Evolutionary conservation across 2,888 invertebrate species (phyloP).

Genomic region (Disparrhopalites patrizii): DNA sequence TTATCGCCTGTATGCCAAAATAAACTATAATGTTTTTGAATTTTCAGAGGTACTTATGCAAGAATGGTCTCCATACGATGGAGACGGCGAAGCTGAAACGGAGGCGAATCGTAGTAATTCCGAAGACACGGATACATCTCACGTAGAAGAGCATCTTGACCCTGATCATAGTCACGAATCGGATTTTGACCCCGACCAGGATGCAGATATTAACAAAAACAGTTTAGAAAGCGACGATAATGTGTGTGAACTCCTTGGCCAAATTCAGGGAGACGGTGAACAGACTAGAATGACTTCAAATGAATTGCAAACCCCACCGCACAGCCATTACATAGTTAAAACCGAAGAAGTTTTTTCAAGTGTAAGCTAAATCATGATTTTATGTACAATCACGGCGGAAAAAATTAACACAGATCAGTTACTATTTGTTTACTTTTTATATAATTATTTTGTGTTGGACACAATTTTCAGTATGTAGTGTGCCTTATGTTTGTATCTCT

Average conservation of each 20-base stretch:
- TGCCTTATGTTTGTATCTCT: no score
- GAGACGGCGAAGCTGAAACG: conserved; percentile 26
- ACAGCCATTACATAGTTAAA: conserved; percentile 31
- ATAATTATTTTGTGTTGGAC: not conserved
- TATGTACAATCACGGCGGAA: not conserved
- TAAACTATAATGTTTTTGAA: no score
- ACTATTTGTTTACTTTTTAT: not conserved
- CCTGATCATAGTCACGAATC: conserved; percentile 21
- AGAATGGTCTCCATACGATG: conserved; percentile 28
- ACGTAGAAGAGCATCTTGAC: conserved; percentile 45
- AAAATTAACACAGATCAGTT: no score
- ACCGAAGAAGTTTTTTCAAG: conserved; percentile 41
- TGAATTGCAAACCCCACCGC: conserved; percentile 18
- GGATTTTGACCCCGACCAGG: conserved; percentile 18
- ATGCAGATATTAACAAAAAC: conserved; percentile 12
- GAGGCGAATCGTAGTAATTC: conserved; percentile 36
- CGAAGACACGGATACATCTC: conserved; percentile 46
- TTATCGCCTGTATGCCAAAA: no score
- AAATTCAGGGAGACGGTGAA: conserved; percentile 13
- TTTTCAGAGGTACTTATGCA: conserved; percentile 21
- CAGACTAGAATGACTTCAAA: not conserved
- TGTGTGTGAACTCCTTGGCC: conserved; percentile 1
- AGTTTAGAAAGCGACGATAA: conserved; percentile 17
- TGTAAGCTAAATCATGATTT: conserved; percentile 26
- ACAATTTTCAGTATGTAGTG: not conserved